phyloP scores from a whole-genome alignment of 2,797 vertebrate genomes.

The Pseudotriccus pelzelni region DNA sequence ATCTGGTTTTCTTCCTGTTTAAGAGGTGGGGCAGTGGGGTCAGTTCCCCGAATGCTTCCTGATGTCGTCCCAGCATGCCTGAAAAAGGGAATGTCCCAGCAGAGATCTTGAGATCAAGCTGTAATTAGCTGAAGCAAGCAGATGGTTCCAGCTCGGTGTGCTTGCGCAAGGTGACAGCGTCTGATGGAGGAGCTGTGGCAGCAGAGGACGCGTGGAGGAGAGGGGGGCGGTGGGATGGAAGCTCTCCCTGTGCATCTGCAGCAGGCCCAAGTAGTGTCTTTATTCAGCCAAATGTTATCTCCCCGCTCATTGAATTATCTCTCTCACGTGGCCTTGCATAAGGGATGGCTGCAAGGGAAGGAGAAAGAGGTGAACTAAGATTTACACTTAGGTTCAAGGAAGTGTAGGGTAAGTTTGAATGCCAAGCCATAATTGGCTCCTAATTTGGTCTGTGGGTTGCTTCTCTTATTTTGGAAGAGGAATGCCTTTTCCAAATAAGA shows the following conservation, averaged over 20 bases:
- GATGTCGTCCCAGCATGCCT: not conserved
- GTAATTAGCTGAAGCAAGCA: constrained; percentile 54
- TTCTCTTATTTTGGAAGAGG: not conserved
- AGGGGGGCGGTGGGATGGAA: not conserved
- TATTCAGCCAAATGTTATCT: not conserved
- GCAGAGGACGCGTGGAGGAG: not conserved
- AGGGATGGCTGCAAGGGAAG: not conserved
- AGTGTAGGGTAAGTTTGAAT: not conserved
- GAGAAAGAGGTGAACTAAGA: not conserved
- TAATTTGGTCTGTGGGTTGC: not conserved
- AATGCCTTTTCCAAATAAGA: not conserved
- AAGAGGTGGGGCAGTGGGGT: not conserved
- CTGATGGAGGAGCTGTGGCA: constrained; percentile 32
- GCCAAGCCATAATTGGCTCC: not conserved
- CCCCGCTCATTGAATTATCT: not conserved
- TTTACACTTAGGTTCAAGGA: not conserved
- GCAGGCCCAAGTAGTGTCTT: not conserved
- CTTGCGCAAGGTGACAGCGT: constrained; percentile 5
- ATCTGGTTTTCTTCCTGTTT: not conserved
- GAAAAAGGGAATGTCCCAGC: not conserved
- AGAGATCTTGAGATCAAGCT: constrained; percentile 8
- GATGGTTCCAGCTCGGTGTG: constrained; percentile 21
- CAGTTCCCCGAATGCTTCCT: not conserved
- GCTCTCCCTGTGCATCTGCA: not conserved
- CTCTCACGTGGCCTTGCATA: not conserved